Conservation (phyloP, 2,888 invertebrate genomes). For the Macrosiphum euphorbiae region DNA sequence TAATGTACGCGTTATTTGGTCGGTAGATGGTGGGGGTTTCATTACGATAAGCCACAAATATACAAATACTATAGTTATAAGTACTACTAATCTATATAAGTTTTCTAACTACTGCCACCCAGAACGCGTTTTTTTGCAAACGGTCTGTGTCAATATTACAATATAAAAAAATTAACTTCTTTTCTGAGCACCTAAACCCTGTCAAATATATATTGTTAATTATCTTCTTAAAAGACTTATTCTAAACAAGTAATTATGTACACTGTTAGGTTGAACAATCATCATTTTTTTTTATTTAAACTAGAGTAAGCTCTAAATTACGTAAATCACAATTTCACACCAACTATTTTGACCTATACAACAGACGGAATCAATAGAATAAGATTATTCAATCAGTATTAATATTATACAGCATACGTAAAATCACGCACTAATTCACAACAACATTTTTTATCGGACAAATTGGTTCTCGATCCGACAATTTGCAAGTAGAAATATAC, state of each 20-base stretch:
- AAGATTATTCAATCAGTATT: background rate
- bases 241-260: background rate
- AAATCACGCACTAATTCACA: background rate
- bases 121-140: background rate
- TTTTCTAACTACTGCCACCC: background rate
- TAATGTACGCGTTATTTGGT: background rate
- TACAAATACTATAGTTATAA: background rate
- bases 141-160: background rate
- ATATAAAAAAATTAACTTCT: background rate
- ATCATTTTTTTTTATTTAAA: background rate
- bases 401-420: slow-evolving; percentile 4
- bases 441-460: background rate
- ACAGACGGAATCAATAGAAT: background rate
- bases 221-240: background rate
- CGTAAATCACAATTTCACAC: background rate
- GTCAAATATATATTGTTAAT: background rate
- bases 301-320: background rate
- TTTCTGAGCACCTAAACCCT: background rate
- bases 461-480: background rate
- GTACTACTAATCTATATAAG: background rate
- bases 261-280: background rate
- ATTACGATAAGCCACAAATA: background rate
- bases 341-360: background rate
- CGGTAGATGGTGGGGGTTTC: background rate
- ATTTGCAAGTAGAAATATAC: background rate